Percentiles rank a stretch among this genome's conserved stretches.
These are phyloP conservation scores for Cryptocheilus praepositus DNA, from an alignment of 2,888 invertebrate genomes.

Conservation along the genomic window DNA sequence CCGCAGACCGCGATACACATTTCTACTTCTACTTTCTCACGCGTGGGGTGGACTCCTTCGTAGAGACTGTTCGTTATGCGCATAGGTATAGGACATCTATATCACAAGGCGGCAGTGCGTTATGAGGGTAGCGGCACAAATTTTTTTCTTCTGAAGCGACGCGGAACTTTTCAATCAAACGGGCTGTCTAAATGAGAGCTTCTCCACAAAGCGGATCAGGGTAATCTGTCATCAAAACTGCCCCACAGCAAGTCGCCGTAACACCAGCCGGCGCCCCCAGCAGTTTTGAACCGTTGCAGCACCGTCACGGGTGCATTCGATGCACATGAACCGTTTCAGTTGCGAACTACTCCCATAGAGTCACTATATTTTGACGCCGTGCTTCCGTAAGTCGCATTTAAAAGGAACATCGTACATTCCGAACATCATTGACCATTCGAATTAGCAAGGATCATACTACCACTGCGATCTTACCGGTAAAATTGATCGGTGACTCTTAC, in stretches of 20 bases:
- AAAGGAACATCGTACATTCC: not conserved
- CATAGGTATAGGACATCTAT: too few species aligned
- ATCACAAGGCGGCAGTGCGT: not conserved
- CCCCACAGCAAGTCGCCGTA: slow-evolving; percentile 61
- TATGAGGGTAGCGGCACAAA: slow-evolving; percentile 2
- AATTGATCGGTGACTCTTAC: too few species aligned
- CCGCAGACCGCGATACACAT: too few species aligned
- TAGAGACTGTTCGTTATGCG: too few species aligned
- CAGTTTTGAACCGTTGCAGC: slow-evolving; percentile 62
- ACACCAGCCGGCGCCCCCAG: slow-evolving; percentile 68
- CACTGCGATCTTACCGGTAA: too few species aligned
- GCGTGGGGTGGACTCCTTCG: too few species aligned
- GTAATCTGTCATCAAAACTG: slow-evolving; percentile 74
- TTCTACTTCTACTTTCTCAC: too few species aligned
- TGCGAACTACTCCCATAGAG: not conserved
- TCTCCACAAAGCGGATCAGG: slow-evolving; percentile 72
- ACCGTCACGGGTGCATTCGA: slow-evolving; percentile 56
- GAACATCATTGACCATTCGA: too few species aligned
- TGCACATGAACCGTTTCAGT: slow-evolving; percentile 27
- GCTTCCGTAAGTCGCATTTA: not conserved
- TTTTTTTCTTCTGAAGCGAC: slow-evolving; percentile 52
- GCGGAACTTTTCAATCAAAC: slow-evolving; percentile 73
- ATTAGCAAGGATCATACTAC: too few species aligned
- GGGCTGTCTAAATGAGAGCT: slow-evolving; percentile 73
- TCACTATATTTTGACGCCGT: not conserved